Evolutionary conservation across 2,797 vertebrate genomes (phyloP).

Genomic region (Cygnus olor): DNA sequence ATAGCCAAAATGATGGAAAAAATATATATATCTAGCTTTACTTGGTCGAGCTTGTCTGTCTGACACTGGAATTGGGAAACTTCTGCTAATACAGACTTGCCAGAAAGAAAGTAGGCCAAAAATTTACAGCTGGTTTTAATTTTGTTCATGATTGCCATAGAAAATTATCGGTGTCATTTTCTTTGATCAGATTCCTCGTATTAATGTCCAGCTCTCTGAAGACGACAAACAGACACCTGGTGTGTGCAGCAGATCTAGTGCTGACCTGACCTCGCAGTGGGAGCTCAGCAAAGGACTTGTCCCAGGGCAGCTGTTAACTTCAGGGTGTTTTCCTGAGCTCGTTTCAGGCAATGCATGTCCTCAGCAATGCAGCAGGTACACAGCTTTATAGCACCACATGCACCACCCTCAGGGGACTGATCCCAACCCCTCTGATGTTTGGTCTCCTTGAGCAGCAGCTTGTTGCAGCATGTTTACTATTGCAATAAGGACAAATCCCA

Average conservation of each 20-base stretch:
- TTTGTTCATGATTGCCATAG: neutral
- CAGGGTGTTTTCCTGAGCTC: neutral
- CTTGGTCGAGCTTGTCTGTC: neutral
- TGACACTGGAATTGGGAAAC: neutral
- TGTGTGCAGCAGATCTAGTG: neutral
- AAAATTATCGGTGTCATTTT: neutral
- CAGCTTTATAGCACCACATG: neutral
- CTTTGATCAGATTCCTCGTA: neutral
- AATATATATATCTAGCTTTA: neutral
- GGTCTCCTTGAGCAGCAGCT: neutral
- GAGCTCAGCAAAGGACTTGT: neutral
- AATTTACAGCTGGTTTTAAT: neutral
- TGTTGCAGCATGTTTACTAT: neutral
- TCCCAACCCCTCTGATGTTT: neutral
- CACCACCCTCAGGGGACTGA: fast-evolving
- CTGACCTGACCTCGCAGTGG: neutral
- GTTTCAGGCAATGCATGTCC: fast-evolving
- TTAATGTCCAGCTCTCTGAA: neutral
- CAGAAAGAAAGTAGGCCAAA: neutral
- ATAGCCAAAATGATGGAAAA: neutral
- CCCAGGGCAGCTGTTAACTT: neutral
- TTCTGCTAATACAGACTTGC: neutral
- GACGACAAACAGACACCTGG: neutral
- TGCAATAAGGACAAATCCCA: neutral
- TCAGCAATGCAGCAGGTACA: neutral